phyloP scores from a whole-genome alignment of 2,888 invertebrate species.

The Ichneumoninae sp. region DNA sequence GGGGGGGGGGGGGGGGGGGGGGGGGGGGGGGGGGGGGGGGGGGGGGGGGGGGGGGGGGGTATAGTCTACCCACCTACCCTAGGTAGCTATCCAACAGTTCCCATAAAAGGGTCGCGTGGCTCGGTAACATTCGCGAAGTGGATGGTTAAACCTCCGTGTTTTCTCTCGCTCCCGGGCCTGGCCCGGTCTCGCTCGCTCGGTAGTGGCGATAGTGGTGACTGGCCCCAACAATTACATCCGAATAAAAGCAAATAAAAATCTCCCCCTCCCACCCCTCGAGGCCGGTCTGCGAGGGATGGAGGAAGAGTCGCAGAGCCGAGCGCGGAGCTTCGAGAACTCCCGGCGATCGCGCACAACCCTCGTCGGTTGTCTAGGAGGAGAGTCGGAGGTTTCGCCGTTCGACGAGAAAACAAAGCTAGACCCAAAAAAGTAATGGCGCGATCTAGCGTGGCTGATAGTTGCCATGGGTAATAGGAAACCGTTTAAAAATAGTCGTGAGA shows the following conservation, averaged over 20 bases:
- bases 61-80: conserved; percentile 20
- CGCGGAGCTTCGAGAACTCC: conserved; percentile 23
- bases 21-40: no score
- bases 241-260: conserved; percentile 82
- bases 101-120: conserved; percentile 81
- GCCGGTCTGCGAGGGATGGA: conserved; percentile 43
- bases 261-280: not conserved
- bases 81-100: conserved; percentile 63
- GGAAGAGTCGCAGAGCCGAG: conserved; percentile 1
- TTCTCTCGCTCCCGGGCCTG: conserved; percentile 43
- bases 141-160: conserved; percentile 76
- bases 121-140: conserved; percentile 82
- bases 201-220: conserved; percentile 83
- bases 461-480: conserved; percentile 81
- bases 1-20: no score
- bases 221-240: conserved; percentile 83
- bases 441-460: conserved; percentile 81
- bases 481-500: conserved; percentile 81
- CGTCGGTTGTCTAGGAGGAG: conserved; percentile 48
- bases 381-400: conserved; percentile 57
- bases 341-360: conserved; percentile 32
- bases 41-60: not conserved
- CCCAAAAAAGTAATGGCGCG: conserved; percentile 80
- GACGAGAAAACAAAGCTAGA: conserved; percentile 80
- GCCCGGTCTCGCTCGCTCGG: conserved; percentile 69